Base-by-base conservation (phyloP, 2,888 invertebrate species). In the Pollenia griseotomentosa region DNA sequence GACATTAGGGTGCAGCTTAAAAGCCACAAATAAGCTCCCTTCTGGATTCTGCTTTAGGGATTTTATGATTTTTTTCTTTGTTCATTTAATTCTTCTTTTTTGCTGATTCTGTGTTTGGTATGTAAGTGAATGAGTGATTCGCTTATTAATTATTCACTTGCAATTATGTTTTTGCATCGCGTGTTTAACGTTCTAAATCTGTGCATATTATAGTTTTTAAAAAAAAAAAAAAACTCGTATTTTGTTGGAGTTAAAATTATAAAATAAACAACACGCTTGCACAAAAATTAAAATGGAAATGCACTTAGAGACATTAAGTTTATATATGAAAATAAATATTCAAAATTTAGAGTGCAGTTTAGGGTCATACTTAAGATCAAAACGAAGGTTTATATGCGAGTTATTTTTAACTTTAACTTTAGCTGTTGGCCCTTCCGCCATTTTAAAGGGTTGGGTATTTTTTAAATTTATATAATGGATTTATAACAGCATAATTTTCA, bases 71-170 rank as follows among this genome's bases (percentile, higher is more conserved):
- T 40, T 75, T 23, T 19, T 16, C 11, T 65, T 19, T 12, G 19
- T 71, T 55, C 8, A n/a, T 46, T 75, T 65, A 9, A 48, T 16
- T 59, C 57, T n/a, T 23, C n/a, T 19, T 59, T 46, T 11, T 59
- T 73, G 2, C 44, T 44, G 44, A 63, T 40, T 42, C 42, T 80
- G 46, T 33, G 6, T 4, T 33, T 33, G 33, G 6, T 33, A 63
- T 19, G 16, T 46, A 33, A 63, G 19, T 19, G 40, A 65, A 48
- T 82, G 57, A 59, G 44, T 82, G 82, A 74, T 84, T 84, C 84
- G 86, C 84, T 84, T 78, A 84, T 87, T 87, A 87, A 84, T 89
- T 88, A 89, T 88, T 89, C 88, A 86, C 88, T 88, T 89, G 88
- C 88, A 88, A 86, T 88, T 89, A 89, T 88, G 82, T 55, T 75